Evolutionary conservation across 2,797 vertebrate genomes (phyloP).

Genomic region (Potorous gilbertii): DNA sequence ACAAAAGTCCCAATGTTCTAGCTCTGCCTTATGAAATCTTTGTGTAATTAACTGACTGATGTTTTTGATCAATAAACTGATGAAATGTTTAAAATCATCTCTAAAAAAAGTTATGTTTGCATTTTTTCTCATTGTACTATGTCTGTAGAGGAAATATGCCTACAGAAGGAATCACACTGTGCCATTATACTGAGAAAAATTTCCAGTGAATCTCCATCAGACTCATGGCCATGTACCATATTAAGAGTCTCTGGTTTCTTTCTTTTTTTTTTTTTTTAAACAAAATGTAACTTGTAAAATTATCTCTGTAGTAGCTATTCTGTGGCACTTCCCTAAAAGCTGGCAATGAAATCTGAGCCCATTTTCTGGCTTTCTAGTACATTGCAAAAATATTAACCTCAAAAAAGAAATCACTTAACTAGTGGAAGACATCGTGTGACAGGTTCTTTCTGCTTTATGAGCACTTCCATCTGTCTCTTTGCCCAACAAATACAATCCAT

Average conservation of each 20-base stretch:
- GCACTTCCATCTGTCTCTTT: slow-evolving; percentile 78
- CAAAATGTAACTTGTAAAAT: slow-evolving; percentile 84
- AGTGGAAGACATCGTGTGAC: slow-evolving; percentile 83
- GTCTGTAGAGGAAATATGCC: slow-evolving; percentile 76
- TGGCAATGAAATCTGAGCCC: slow-evolving; percentile 82
- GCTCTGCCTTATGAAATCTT: slow-evolving; percentile 70
- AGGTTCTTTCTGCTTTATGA: slow-evolving; percentile 84
- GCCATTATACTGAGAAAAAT: slow-evolving; percentile 77
- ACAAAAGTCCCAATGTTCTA: slow-evolving; percentile 67
- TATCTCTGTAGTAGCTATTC: slow-evolving; percentile 82
- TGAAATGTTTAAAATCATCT: slow-evolving; percentile 78
- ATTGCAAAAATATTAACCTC: slow-evolving; percentile 80
- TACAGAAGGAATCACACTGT: slow-evolving; percentile 71
- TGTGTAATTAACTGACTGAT: slow-evolving; percentile 70
- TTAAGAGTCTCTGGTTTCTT: slow-evolving; percentile 76
- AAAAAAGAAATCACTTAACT: slow-evolving; percentile 70
- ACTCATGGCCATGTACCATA: slow-evolving; percentile 73
- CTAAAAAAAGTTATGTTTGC: slow-evolving; percentile 69
- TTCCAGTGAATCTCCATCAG: slow-evolving; percentile 75
- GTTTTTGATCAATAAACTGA: slow-evolving; percentile 65
- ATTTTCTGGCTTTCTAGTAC: slow-evolving; percentile 77
- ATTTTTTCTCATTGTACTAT: slow-evolving; percentile 69
- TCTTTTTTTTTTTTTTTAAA: slow-evolving; percentile 84
- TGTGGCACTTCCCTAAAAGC: slow-evolving; percentile 83
- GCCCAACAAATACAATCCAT: slow-evolving; percentile 98